Evolutionary conservation across 2,113 vertebrate genomes (phyloP).

Genomic region (Raja brachyura): DNA sequence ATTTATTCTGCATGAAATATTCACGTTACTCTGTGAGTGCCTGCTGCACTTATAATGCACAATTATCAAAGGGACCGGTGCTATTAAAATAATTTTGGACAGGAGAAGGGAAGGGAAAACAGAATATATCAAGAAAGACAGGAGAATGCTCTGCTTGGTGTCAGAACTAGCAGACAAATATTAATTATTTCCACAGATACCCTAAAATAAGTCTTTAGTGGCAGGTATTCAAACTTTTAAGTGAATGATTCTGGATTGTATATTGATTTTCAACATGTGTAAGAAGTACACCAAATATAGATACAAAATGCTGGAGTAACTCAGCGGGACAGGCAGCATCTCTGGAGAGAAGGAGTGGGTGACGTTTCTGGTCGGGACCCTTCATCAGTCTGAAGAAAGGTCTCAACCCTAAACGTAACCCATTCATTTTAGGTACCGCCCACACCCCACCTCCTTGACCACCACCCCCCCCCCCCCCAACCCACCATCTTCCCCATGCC

Average conservation of each 20-base stretch:
- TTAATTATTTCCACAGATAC: not conserved
- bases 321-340: too few species aligned
- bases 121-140: not conserved
- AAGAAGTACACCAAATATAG: too few species aligned
- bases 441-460: too few species aligned
- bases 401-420: too few species aligned
- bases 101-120: not conserved
- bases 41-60: not conserved
- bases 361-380: too few species aligned
- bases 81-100: not conserved
- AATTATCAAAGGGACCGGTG: not conserved
- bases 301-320: too few species aligned
- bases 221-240: not conserved
- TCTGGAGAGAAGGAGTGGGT: too few species aligned
- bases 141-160: not conserved
- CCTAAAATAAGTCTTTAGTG: not conserved
- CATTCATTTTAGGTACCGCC: too few species aligned
- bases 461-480: too few species aligned
- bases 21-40: not conserved
- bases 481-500: too few species aligned
- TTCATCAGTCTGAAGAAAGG: too few species aligned
- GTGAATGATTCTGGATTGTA: not conserved
- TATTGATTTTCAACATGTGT: not conserved
- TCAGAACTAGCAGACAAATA: not conserved
- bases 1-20: constrained; percentile 21